Evolutionary conservation across 2,797 vertebrate species (phyloP), one percentile per base, ranked within the genome.

Genomic region (Esox masquinongy): DNA sequence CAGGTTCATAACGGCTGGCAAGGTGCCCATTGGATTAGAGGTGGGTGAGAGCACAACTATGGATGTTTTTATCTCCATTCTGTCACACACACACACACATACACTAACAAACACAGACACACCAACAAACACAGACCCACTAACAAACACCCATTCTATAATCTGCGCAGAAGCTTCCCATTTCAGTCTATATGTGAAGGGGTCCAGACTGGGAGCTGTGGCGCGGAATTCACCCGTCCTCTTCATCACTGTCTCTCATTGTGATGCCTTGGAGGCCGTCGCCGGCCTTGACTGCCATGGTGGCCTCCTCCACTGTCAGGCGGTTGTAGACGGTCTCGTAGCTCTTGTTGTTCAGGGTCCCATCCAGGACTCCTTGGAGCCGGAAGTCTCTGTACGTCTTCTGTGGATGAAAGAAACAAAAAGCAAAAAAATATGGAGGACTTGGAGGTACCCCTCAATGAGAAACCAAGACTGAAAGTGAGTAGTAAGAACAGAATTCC

Each of bases 161-260:
- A 16, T 26, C 56, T 22, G 34, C 31, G 31, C 68, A 49, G 56
- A 24, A 24, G 64, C 26, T 29, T 19, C 68, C 61, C 61, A 26
- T 34, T 56, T 19, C 50, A 24, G 51, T 72, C 19, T 31, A 47
- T 51, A 17, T 50, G 29, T 2, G 49, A 3, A 29, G 26, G 63
- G 1, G 19, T 3, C 26, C 29, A 16, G 31, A 24, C 9, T 16
- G 6, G 47, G 29, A 24, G 9, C 8, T 2, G 8, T 61, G 22
- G 15, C n/a, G 29, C 14, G 50, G 56, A 24, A 77, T 93, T 92
- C 64, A 97, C 63, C 95, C 95, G 56, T 97, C 96, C 73, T 98
- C 97, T 89, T 97, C 95, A 1, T 99, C 97, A 2, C 97, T 99
- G 93, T 99, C 96, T 80, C 95, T 97, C 97, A 99, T 99, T 11